Evolutionary conservation across 1,140 invertebrate species (phyloP), one percentile per base, ranked within the genome.

Genomic region (Rhagoletis pomonella): DNA sequence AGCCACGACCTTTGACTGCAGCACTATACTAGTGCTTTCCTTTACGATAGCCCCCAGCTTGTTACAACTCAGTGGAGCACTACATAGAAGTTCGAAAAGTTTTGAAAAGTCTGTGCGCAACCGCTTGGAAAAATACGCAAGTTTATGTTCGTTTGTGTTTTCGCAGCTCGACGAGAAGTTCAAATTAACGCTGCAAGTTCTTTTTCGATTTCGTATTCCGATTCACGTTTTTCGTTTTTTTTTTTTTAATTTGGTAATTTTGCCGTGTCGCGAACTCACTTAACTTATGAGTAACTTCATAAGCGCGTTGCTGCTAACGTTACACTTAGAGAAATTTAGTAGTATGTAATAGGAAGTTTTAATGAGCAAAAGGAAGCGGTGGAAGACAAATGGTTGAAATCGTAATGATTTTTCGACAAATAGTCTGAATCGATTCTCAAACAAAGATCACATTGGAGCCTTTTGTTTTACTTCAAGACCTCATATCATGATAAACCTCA

Each of bases 151-250:
- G 5, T 10, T 62, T 62, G 60, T n/a, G 5, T 14, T n/a, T 19
- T 44, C 6, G 39, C 73, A 81, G 42, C 50, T 29, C 29, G 29
- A 29, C 29, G 17, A 29, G 17, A 62, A 60, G 84, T 85, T 85
- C 84, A 85, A 85, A 85, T 85, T 85, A 85, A 62, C 58, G 84
- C 84, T 55, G 59, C 50, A 85, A 85, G 84, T 85, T 62, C 59
- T 85, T 85, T 29, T 60, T 62, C 55, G 84, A 85, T 85, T 85
- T 62, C 50, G 84, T 44, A 19, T 60, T 6, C 7, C 19, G 47
- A 55, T 58, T 55, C n/a, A 55, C 73, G 47, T 55, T 55, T 81
- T 81, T 29, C 17, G 6, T 4, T 9, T 47, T 17, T 44, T 6
- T 50, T 77, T 77, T 42, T 4, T 29, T n/a, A 12, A 77, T 77